Conservation (phyloP, 2,113 vertebrate genomes). For the Corydoras maculifer region DNA sequence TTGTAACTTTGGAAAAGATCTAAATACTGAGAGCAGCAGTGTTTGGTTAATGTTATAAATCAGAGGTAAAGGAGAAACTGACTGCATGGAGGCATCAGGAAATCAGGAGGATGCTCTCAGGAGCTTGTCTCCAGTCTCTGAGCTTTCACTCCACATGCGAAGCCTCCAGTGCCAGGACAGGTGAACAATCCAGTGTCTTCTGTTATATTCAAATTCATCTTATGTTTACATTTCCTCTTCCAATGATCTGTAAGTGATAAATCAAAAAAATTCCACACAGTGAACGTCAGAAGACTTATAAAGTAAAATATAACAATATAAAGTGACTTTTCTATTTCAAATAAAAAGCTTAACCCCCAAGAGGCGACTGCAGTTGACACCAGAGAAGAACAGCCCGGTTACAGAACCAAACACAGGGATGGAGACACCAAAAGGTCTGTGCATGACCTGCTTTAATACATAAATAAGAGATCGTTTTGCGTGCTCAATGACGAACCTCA, state of each 20-base stretch:
- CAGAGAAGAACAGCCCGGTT: conserved; percentile 32
- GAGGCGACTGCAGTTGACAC: conserved; percentile 49
- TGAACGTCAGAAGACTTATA: no score
- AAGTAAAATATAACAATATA: no score
- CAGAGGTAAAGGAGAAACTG: background rate
- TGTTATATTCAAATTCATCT: no score
- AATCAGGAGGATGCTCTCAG: background rate
- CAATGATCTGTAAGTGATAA: no score
- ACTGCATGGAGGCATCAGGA: background rate
- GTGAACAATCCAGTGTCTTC: conserved; percentile 21
- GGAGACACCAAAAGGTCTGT: conserved; percentile 51
- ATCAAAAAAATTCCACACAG: no score
- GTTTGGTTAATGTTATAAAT: background rate
- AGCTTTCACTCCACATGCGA: conserved; percentile 42
- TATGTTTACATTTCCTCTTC: no score
- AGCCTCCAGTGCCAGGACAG: conserved; percentile 45
- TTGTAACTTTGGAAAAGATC: no score
- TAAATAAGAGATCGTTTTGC: no score
- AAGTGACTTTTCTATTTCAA: background rate
- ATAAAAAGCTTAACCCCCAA: conserved; percentile 35
- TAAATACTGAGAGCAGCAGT: no score
- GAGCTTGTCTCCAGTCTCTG: conserved; percentile 40
- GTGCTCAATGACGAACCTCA: no score
- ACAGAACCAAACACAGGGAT: conserved; percentile 21
- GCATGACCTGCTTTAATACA: conserved; percentile 15